phyloP scores from a whole-genome alignment of 2,113 vertebrate species.

The Columba janthina region DNA sequence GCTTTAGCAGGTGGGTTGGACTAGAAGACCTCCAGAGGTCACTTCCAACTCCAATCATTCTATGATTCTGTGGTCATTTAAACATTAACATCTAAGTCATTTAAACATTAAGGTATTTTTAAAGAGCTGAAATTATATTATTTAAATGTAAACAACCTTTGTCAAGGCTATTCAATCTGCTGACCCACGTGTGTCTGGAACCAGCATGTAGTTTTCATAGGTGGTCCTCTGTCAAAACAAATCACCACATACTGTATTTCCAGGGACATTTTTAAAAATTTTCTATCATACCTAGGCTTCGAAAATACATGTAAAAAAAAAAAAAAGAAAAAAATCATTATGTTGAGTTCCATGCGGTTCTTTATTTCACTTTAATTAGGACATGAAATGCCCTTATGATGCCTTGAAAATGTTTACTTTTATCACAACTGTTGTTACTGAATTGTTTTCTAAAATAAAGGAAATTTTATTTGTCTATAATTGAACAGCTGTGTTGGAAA shows the following conservation, averaged over 20 bases:
- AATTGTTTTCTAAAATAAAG: background rate
- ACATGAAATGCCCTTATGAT: background rate
- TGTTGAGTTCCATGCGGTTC: background rate
- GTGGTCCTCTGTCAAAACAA: background rate
- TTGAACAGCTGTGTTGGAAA: background rate
- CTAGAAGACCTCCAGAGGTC: too few relatives aligned
- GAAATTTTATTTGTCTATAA: background rate
- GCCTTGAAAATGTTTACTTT: background rate
- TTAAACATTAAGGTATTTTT: background rate
- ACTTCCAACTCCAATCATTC: too few relatives aligned
- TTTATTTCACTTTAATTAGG: background rate
- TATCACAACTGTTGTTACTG: background rate
- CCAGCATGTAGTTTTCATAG: background rate
- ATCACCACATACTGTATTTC: background rate
- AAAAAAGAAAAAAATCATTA: background rate
- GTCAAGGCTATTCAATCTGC: background rate
- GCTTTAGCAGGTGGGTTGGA: too few relatives aligned
- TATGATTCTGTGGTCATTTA: background rate
- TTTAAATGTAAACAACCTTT: background rate
- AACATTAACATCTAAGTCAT: background rate
- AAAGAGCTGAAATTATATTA: background rate
- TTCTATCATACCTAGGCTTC: background rate
- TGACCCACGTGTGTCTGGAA: background rate
- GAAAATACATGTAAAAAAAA: background rate
- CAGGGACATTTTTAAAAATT: background rate